A percentile compares a stretch with the other conserved stretches of the same genome.
Conservation (phyloP, 2,888 invertebrate species). For the Apamea anceps region DNA sequence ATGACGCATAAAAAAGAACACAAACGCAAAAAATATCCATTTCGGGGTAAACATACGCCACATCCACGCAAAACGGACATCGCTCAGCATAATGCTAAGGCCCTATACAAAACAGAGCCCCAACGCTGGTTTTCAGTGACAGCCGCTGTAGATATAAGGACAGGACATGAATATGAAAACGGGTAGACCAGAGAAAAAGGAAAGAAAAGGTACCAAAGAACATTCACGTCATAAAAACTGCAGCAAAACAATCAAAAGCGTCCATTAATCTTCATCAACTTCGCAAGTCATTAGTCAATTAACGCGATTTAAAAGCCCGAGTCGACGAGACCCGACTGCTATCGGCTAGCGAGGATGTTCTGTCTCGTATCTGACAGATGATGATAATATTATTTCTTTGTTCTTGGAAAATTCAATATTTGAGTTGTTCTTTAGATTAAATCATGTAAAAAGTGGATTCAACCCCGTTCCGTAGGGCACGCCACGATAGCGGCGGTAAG, state of each 20-base stretch:
- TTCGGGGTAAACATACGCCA: too few species aligned
- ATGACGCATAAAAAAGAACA: too few species aligned
- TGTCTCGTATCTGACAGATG: neutral
- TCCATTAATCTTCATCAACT: slow-evolving; percentile 29
- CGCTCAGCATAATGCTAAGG: too few species aligned
- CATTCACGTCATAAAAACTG: neutral
- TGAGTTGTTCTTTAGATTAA: neutral
- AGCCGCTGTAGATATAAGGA: too few species aligned
- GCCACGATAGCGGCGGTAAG: too few species aligned
- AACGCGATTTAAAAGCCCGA: slow-evolving; percentile 3
- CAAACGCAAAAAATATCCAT: too few species aligned
- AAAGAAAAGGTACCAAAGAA: neutral
- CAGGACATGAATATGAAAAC: neutral
- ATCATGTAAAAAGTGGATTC: too few species aligned
- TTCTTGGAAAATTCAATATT: slow-evolving; percentile 12
- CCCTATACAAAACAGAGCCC: too few species aligned
- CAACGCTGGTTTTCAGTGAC: too few species aligned
- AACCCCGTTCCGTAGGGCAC: neutral
- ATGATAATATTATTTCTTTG: slow-evolving; percentile 7
- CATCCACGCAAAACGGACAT: too few species aligned
- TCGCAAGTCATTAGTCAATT: slow-evolving; percentile 38
- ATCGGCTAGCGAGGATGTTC: slow-evolving; percentile 7
- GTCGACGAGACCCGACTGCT: slow-evolving; percentile 4
- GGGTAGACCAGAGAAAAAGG: neutral
- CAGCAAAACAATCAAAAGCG: neutral